Base-by-base conservation (phyloP, 1,140 invertebrate species). In the Apis laboriosa region DNA sequence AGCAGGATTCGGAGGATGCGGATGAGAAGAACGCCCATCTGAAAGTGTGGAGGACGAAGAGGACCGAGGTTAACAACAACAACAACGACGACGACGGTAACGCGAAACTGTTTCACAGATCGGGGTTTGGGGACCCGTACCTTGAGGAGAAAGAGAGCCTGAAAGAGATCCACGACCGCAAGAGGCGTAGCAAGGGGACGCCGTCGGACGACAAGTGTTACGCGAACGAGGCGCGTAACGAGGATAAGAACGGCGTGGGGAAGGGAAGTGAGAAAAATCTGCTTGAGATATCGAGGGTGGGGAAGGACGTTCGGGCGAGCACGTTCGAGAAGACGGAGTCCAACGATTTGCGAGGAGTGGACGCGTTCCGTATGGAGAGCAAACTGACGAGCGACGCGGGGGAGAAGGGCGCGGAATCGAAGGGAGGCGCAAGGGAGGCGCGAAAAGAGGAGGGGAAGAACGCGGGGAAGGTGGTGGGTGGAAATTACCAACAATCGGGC, bases 151-250 rank as follows among this genome's bases (percentile, higher is more conserved):
- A 77, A 74, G 77, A 49, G 60, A 72, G 71, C 56, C 34, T 43
- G 4, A 43, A 43, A 43, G 34, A 43, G 34, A 7, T 43, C 7
- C 85, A 74, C 15, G 66, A 77, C 55, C 87, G 86, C 21, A 66
- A 58, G 28, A 88, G 84, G 70, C 87, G 86, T 19, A 88, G 63
- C 61, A 82, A 81, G 64, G 83, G 21, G 76, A 61, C 24, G 66
- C 55, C 21, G n/a, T n/a, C 60, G 1, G 63, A 77, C 13, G 77
- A 79, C 28, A 63, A 78, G 28, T 77, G 61, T 76, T 56, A 51
- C 19, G 58, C 8, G 55, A 77, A 74, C 24, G 56, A 58, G 53
- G 15, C n/a, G 51, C 28, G 15, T 8, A 70, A 77, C 49, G 61
- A 68, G 5, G 21, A 28, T 21, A 15, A 28, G 24, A 28, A 60